Evolutionary conservation across 2,888 invertebrate species (phyloP).

Genomic region (Autographa gamma): DNA sequence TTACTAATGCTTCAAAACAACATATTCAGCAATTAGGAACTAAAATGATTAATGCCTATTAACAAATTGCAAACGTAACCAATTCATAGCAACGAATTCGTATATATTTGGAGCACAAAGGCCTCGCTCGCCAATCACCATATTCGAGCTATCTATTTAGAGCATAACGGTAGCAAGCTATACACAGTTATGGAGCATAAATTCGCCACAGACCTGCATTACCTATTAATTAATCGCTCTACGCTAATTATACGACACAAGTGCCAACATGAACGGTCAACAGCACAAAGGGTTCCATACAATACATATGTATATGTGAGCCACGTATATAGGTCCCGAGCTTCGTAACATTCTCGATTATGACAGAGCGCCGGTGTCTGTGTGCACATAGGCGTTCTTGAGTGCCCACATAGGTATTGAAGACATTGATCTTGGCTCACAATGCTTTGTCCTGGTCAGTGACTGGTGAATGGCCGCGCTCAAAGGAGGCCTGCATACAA

Average conservation of each 20-base stretch:
- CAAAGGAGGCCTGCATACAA: constrained; percentile 75
- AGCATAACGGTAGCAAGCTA: constrained; percentile 39
- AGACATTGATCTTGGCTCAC: constrained; percentile 83
- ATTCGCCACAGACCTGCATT: constrained; percentile 75
- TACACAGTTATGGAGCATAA: constrained; percentile 62
- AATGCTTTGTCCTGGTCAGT: constrained; percentile 79
- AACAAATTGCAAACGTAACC: constrained; percentile 52
- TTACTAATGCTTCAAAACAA: constrained; percentile 32
- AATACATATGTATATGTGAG: constrained; percentile 38
- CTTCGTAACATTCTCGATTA: constrained; percentile 64
- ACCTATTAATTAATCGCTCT: constrained; percentile 86
- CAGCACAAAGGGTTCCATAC: constrained; percentile 73
- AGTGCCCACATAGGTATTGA: constrained; percentile 71
- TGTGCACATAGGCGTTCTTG: constrained; percentile 72
- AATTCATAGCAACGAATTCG: constrained; percentile 51
- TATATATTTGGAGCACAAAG: constrained; percentile 50
- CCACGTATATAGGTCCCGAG: constrained; percentile 30
- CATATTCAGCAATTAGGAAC: constrained; percentile 30
- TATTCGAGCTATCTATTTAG: constrained; percentile 58
- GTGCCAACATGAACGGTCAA: constrained; percentile 77
- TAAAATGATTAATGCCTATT: constrained; percentile 43
- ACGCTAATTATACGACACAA: constrained; percentile 84
- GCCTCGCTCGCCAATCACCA: constrained; percentile 48
- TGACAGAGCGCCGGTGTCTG: constrained; percentile 60
- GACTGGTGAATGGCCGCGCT: constrained; percentile 73